These are phyloP conservation scores for Hemistola chrysoprasaria DNA, from an alignment of 2,888 invertebrate species.

Conservation along the genomic window DNA sequence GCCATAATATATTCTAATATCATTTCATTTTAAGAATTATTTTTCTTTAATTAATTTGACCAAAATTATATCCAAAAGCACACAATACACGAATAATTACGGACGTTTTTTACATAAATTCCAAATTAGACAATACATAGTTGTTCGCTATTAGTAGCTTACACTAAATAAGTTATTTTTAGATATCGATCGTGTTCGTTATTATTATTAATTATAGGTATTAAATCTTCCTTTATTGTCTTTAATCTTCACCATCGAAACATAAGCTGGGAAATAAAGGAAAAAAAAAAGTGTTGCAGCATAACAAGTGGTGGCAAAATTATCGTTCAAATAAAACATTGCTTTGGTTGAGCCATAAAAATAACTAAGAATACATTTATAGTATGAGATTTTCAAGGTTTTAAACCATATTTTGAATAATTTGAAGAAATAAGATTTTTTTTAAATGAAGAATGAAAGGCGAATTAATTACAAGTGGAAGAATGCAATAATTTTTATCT, in stretches of 20 bases:
- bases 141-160: constrained; percentile 54
- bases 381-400: constrained; percentile 55
- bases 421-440: constrained; percentile 36
- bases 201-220: constrained; percentile 75
- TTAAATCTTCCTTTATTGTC: constrained; percentile 81
- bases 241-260: constrained; percentile 73
- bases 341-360: constrained; percentile 72
- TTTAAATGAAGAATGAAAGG: too few species aligned
- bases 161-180: constrained; percentile 70
- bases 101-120: constrained; percentile 45
- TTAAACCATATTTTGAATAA: constrained; percentile 60
- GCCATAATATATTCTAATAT: too few species aligned
- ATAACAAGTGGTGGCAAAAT: constrained; percentile 66
- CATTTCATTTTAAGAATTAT: too few species aligned
- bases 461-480: constrained; percentile 35
- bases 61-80: constrained; percentile 41
- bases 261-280: constrained; percentile 54
- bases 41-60: constrained; percentile 11
- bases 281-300: constrained; percentile 35
- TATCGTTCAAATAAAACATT: constrained; percentile 48
- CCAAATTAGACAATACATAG: constrained; percentile 47
- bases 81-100: constrained; percentile 36
- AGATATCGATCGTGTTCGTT: constrained; percentile 71
- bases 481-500: constrained; percentile 30
- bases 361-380: constrained; percentile 46